These are phyloP conservation scores for Myxocyprinus asiaticus DNA, from an alignment of 2,113 vertebrate genomes.

Conservation along the genomic window DNA sequence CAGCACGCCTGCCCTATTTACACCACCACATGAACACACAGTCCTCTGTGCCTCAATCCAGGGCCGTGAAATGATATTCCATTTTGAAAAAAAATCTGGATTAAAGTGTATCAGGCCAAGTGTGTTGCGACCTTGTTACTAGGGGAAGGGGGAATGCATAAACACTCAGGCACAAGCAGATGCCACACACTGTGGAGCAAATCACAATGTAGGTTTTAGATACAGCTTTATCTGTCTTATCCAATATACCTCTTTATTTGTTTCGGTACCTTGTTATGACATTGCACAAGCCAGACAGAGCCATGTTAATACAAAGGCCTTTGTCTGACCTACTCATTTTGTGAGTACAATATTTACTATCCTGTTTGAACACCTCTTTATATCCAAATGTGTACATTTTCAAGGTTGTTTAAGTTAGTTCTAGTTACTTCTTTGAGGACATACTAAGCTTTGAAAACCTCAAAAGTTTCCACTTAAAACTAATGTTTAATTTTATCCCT, in stretches of 20 bases:
- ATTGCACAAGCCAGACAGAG: slow-evolving; percentile 8
- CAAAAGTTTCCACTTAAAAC: not conserved
- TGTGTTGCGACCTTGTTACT: slow-evolving; percentile 75
- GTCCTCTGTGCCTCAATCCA: slow-evolving; percentile 58
- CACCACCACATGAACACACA: slow-evolving; percentile 50
- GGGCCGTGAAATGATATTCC: slow-evolving; percentile 74
- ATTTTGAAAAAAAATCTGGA: slow-evolving; percentile 74
- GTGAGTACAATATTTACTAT: slow-evolving; percentile 9
- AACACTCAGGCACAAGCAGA: slow-evolving; percentile 39
- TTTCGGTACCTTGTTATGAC: slow-evolving; percentile 4
- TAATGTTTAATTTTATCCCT: not conserved
- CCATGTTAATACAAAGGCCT: not conserved
- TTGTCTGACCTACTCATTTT: slow-evolving; percentile 8
- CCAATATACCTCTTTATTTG: slow-evolving; percentile 25
- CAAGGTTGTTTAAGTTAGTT: not conserved
- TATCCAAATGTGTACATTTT: not conserved
- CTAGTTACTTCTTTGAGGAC: not conserved
- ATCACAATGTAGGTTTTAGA: slow-evolving; percentile 33
- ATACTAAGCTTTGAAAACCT: not conserved
- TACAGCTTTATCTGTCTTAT: slow-evolving; percentile 23
- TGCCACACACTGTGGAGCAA: slow-evolving; percentile 53
- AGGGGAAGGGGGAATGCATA: slow-evolving; percentile 52
- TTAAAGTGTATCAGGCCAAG: slow-evolving; percentile 75
- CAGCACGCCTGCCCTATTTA: slow-evolving; percentile 70
- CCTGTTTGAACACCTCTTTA: too few species aligned